Base-by-base conservation (phyloP, 2,888 invertebrate species). In the Cecidostiba fungosa region DNA sequence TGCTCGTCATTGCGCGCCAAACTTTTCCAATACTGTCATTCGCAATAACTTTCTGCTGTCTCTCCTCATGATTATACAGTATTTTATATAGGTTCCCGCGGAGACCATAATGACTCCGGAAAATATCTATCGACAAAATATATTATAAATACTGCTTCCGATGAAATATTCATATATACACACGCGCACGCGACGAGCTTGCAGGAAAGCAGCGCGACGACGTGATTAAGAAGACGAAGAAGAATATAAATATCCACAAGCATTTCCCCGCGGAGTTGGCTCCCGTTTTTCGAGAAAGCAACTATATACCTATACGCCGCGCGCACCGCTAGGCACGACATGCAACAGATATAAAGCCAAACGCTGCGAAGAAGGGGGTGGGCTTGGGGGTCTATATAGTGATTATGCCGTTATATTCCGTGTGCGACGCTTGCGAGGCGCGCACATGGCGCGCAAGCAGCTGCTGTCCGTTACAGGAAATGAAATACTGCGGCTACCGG, bases 391-490 rank as follows among this genome's bases (percentile, higher is more conserved):
- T 62, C 69, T 72, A 16, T 69, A 80, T 73, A 80, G 66, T 66
- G 79, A 79, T 83, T 86, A 79, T 74, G 74, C 77, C 76, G 66
- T 82, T 80, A 39, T 39, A 39, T 39, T 29, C n/a, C 29, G 66
- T 62, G 66, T 66, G 43, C 72, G 72, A 84, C 87, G 88, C 88
- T 87, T 87, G 88, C 88, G 82, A 87, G 88, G 87, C 86, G 87
- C 86, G 88, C 89, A 91, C 89, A 90, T 89, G 91, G 89, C 88
- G 89, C 88, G 89, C 88, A 89, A 90, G 89, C 92, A 92, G 91
- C 92, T 92, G 92, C 90, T 89, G 89, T 88, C 88, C 88, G 89
- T 88, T 89, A 86, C 90, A 91, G 91, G 91, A 92, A 92, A 92
- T 91, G 91, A 92, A 91, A 91, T 87, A 87, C 88, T 85, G 86